Conservation (phyloP, 1,140 invertebrate species). For the Tetramorium parvispinum region DNA sequence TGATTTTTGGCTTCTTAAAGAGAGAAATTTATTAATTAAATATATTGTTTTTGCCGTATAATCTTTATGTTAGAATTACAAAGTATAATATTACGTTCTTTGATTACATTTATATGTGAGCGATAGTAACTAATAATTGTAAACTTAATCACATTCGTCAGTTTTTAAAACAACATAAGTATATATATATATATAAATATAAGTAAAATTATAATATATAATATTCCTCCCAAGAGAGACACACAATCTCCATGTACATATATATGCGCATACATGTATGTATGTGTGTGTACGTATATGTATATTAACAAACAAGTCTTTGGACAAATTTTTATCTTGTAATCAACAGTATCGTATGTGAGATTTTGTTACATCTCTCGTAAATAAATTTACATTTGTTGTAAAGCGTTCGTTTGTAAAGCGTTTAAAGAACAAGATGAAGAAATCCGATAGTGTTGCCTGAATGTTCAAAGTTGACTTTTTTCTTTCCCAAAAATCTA, state of each 20-base stretch:
- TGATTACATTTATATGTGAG: slow-evolving; percentile 67
- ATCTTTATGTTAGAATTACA: slow-evolving; percentile 72
- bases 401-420: not conserved
- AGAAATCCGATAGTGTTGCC: slow-evolving; percentile 9
- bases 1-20: slow-evolving; percentile 75
- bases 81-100: slow-evolving; percentile 61
- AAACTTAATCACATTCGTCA: slow-evolving; percentile 35
- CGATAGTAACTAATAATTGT: slow-evolving; percentile 42
- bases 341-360: slow-evolving; percentile 17
- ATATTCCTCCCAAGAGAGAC: slow-evolving; percentile 34
- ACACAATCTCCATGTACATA: slow-evolving; percentile 39
- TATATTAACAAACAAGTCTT: slow-evolving; percentile 34
- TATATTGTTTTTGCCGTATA: slow-evolving; percentile 71
- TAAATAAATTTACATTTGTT: slow-evolving; percentile 42
- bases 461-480: slow-evolving; percentile 10
- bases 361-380: slow-evolving; percentile 31
- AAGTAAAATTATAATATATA: slow-evolving; percentile 63
- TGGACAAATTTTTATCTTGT: slow-evolving; percentile 49
- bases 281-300: slow-evolving; percentile 7
- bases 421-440: slow-evolving; percentile 12
- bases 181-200: slow-evolving; percentile 27
- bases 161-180: slow-evolving; percentile 58
- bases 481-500: not conserved
- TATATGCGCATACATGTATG: not conserved
- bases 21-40: slow-evolving; percentile 70